Base-by-base conservation (phyloP, 2,113 vertebrate species). In the Callithrix jacchus region DNA sequence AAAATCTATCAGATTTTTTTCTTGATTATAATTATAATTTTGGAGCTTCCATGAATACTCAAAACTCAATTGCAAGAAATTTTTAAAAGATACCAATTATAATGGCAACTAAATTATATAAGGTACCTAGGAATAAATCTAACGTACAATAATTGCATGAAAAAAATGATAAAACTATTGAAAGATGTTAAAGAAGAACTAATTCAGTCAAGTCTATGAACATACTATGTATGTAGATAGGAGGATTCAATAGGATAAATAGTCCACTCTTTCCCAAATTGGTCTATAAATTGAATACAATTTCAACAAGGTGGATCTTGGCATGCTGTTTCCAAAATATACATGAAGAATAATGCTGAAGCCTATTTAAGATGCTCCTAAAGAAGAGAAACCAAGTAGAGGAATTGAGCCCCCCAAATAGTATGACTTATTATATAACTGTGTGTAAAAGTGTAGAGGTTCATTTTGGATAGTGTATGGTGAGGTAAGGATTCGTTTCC, bases 21-120 rank as follows among this genome's bases (percentile, higher is more conserved):
- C 58, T 93, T 87, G 37, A 92, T 10, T 56, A 5, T 87, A 84
- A 92, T 84, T 96, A 87, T 79, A 87, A 90, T 73, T 95, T 97
- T 92, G 37, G 74, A 68, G 70, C 13, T 73, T 94, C 25, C 30
- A 68, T 52, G 35, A 73, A 42, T 79, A 85, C 27, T 76, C 30
- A 81, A 70, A 86, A 25, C 30, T 91, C 13, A 81, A 71, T 8
- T 93, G 12, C 20, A 88, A 64, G 61, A 5, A 70, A 90, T 64
- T 87, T 87, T 89, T 40, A 10, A 40, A 84, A 80, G 25, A 88
- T 81, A 58, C 27, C 18, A 66, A 56, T 68, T 94, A 80, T 77
- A 64, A 81, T 91, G 66, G 16, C 73, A 95, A 68, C 21, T 94
- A 84, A 91, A 91, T 20, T 56, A 47, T 88, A 17, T 40, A 86